A percentile compares a stretch with the other conserved stretches of the same genome.
Evolutionary conservation across 2,113 vertebrate species (phyloP).

Genomic region (Festucalex cinctus): DNA sequence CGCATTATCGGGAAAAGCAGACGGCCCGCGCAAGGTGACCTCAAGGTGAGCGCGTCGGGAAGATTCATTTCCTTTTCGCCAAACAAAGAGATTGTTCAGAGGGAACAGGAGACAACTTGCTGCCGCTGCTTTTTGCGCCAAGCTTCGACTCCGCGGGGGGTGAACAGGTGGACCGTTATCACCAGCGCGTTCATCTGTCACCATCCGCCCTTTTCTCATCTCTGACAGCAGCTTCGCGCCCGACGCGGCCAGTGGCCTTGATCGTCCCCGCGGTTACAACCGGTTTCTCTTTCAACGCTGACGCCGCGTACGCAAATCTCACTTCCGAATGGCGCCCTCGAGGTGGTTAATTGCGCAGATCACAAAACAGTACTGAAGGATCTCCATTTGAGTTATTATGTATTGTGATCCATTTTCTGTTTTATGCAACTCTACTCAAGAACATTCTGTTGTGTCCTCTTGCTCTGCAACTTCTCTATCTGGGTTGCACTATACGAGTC

Average conservation of each 20-base stretch:
- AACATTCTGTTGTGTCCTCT: conserved; percentile 32
- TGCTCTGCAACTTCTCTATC: conserved; percentile 40
- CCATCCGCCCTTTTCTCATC: conserved; percentile 49
- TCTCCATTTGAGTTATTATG: neutral
- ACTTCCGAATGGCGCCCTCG: neutral
- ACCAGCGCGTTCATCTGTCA: conserved; percentile 63
- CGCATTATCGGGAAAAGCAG: conserved; percentile 57
- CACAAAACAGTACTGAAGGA: neutral
- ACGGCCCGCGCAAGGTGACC: conserved; percentile 73
- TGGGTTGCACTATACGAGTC: conserved; percentile 46
- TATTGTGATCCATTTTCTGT: too few species aligned
- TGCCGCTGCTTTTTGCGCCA: too few species aligned
- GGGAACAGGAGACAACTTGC: too few species aligned
- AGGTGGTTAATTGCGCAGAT: too few species aligned
- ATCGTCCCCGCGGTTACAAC: conserved; percentile 22
- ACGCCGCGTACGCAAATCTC: conserved; percentile 26
- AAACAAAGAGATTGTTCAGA: too few species aligned
- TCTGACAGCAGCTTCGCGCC: conserved; percentile 55
- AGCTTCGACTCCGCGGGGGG: conserved; percentile 4
- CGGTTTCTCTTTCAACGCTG: conserved; percentile 3
- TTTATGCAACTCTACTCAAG: neutral
- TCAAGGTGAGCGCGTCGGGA: conserved; percentile 69
- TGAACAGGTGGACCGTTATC: conserved; percentile 70
- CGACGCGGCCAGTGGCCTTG: conserved; percentile 31
- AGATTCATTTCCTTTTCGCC: too few species aligned